These are phyloP conservation scores for Calliphora vicina DNA, from an alignment of 1,140 invertebrate genomes.

Conservation along the genomic window DNA sequence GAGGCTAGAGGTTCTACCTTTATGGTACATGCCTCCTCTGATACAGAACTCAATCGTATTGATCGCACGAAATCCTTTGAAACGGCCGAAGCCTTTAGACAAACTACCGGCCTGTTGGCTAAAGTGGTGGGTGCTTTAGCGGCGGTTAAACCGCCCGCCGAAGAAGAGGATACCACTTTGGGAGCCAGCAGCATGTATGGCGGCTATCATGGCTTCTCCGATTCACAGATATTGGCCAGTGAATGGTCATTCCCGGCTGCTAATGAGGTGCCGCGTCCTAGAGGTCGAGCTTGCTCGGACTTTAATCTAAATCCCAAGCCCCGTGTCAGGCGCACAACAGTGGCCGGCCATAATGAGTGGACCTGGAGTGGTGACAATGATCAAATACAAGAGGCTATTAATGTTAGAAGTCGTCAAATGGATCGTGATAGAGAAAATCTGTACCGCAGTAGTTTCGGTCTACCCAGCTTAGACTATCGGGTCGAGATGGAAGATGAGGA, in stretches of 20 bases:
- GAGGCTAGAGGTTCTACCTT: slow-evolving; percentile 40
- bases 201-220: slow-evolving; percentile 72
- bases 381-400: slow-evolving; percentile 60
- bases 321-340: slow-evolving; percentile 41
- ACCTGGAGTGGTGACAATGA: slow-evolving; percentile 62
- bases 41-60: slow-evolving; percentile 78
- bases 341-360: slow-evolving; percentile 53
- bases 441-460: slow-evolving; percentile 36
- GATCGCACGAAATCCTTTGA: slow-evolving; percentile 79
- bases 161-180: slow-evolving; percentile 52
- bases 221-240: slow-evolving; percentile 74
- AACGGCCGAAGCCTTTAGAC: slow-evolving; percentile 68
- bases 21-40: slow-evolving; percentile 67
- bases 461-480: slow-evolving; percentile 40
- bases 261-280: slow-evolving; percentile 63
- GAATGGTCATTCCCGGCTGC: slow-evolving; percentile 67
- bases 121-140: slow-evolving; percentile 78
- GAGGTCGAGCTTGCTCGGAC: slow-evolving; percentile 65
- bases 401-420: slow-evolving; percentile 50
- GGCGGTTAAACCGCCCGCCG: slow-evolving; percentile 67
- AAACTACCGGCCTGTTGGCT: slow-evolving; percentile 76
- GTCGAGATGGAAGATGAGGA: slow-evolving; percentile 53
- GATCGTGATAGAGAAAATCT: slow-evolving; percentile 34
- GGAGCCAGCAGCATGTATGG: slow-evolving; percentile 45
- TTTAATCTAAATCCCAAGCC: slow-evolving; percentile 52